Base-by-base conservation (phyloP, 1,140 invertebrate genomes). In the Contarinia nasturtii region DNA sequence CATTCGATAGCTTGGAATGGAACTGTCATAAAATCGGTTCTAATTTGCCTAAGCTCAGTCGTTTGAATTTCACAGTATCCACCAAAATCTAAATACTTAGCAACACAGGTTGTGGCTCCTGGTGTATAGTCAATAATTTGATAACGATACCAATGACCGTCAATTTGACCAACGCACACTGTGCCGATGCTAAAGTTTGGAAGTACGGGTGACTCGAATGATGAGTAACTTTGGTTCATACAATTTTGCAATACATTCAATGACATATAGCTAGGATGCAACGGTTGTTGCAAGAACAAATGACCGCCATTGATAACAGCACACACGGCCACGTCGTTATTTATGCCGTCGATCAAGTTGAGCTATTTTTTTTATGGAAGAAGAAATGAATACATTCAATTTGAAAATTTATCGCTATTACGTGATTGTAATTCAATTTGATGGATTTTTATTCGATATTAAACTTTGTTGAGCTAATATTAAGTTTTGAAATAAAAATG, bases 1-100 rank as follows among this genome's bases (percentile, higher is more conserved):
- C 91, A 89, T 71, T 97, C 93, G 34, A 86, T 82, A 41, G 92
- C 88, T 76, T 97, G 93, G 71, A 97, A 96, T 17, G 93, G 93
- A 55, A 97, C 67, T 21, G 76, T 72, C 70, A 94, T 80, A 60
- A 92, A 95, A 66, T 97, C 90, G 49, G 77, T 80, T 51, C 88
- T 75, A 49, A 98, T 92, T 68, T 92, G 85, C 56, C 85, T 75
- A 55, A 95, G 73, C 49, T 75, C 66, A 19, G 74, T 66, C 50
- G 79, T 79, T 51, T 75, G 73, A n/a, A 93, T 70, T 34, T 71
- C 72, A 55, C 78, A 75, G 63, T 86, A 97, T 42, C 92, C 93
- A 21, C 94, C 94, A 61, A 91, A 90, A 68, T 97, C 94, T 1
- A 97, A 76, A 60, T 90, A 80, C 66, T 84, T 84, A 33, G 95